A percentile compares a stretch with the other conserved stretches of the same genome.
Evolutionary conservation across 2,888 invertebrate species (phyloP).

Genomic region (Phaedon cochleariae): DNA sequence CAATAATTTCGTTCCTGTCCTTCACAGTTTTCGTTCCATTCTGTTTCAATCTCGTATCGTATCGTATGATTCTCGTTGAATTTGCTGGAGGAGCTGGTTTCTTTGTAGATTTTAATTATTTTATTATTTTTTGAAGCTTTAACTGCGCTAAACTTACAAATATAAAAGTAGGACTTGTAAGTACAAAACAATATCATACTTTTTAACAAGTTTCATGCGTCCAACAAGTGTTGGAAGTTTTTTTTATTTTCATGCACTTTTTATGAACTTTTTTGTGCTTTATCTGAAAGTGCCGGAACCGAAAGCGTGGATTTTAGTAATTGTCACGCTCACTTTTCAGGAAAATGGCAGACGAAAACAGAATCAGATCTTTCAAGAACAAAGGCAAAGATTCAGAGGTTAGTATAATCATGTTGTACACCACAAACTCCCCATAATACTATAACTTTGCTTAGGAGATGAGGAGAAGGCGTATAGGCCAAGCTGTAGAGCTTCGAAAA

Average conservation of each 20-base stretch:
- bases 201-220: too few species aligned
- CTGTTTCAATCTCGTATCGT: too few species aligned
- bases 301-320: slow-evolving; percentile 3
- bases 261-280: slow-evolving; percentile 21
- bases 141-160: too few species aligned
- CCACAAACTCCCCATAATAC: neutral
- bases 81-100: neutral
- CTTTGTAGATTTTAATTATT: neutral
- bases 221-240: too few species aligned
- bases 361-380: slow-evolving; percentile 81
- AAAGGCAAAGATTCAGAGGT: slow-evolving; percentile 79
- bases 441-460: slow-evolving; percentile 72
- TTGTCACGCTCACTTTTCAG: neutral
- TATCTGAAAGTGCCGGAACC: neutral
- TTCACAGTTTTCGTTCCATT: too few species aligned
- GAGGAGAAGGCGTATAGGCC: slow-evolving; percentile 87
- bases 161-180: too few species aligned
- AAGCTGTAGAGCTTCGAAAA: slow-evolving; percentile 90
- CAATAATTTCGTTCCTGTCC: too few species aligned
- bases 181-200: too few species aligned
- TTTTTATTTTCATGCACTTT: slow-evolving; percentile 11
- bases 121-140: slow-evolving; percentile 5
- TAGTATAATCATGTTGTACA: slow-evolving; percentile 52
- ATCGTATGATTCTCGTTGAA: neutral
- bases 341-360: slow-evolving; percentile 71